Evolutionary conservation across 2,113 vertebrate genomes (phyloP), one percentile per base, ranked within the genome.

Genomic region (Cyprinodon variegatus): DNA sequence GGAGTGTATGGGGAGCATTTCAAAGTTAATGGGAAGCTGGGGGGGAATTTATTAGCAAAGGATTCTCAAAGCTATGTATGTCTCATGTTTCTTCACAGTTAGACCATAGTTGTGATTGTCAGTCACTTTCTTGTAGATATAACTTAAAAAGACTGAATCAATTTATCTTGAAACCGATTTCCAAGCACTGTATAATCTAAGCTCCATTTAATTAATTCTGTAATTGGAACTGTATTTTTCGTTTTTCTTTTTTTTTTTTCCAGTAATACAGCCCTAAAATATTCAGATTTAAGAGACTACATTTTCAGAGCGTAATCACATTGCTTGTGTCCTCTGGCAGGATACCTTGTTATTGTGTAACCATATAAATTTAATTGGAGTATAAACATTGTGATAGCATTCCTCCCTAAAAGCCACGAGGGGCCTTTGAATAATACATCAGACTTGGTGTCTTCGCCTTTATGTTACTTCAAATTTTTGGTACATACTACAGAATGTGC

Each of bases 381-480:
- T 73, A 46, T 77, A 84, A 83, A 85, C 79, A 78, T 74, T 77
- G 80, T 73, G 78, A 83, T 78, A 77, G 87, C 77, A 78, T 71
- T 72, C 66, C 76, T 73, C 80, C 29, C 78, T 85, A 79, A 83
- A 86, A 88, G 77, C 81, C 83, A 82, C 76, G 22, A 61, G 83
- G 82, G 84, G 76, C 76, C 39, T 37, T 68, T 92, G 88, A 91
- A 93, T 93, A 92, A 93, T 89, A 88, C 89, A 93, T 89, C 82
- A 87, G 84, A 83, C 83, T 80, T 78, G 70, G 80, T 83, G 53
- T 78, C 70, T 39, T 65, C 63, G 65, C 68, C 74, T 72, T n/a
- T 76, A 72, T 73, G 72, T 61, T 77, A 3, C 75, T 77, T 79
- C 86, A 90, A 87, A 91, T 84, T 81, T 68, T 20, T 29, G 65